Base-by-base conservation (phyloP, 2,888 invertebrate species). In the Sussaba pulchella region DNA sequence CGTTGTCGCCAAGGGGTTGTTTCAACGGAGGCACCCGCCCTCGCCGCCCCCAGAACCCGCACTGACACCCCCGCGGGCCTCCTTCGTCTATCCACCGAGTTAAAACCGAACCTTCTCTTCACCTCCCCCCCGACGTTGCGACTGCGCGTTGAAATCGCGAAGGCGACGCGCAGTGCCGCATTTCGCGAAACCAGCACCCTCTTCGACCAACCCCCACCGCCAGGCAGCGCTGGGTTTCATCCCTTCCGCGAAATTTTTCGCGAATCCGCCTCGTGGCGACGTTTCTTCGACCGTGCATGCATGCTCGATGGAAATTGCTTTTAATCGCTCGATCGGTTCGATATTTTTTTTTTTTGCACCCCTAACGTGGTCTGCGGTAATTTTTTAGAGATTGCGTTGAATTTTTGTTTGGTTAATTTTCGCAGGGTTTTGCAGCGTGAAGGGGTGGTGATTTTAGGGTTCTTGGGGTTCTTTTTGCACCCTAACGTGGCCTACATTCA, bases 41-140 rank as follows among this genome's bases (percentile, higher is more conserved):
- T 90, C 91, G 89, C 89, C 88, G 92, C 91, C 92, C 91, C 91
- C 89, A 90, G 89, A 91, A 89, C 90, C 91, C 91, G 90, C 91
- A 92, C 92, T 92, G 90, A 74, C 88, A 86, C 86, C 90, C 88
- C 81, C 88, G 87, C 87, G 85, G 83, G 84, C 82, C 85, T 81
- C 83, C 86, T 85, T 84, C 86, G 84, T 84, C 84, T 83, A 82
- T 84, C 84, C 84, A 85, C 84, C 85, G 74, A 78, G 75, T 69
- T 64, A 61, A 67, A 61, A 52, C 66, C 43, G 57, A 5, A 31
- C 2, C 31, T 2, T 2, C 31, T 31, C 6, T 5, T 31, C 31
- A n/a, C n/a, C n/a, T n/a, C n/a, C n/a, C n/a, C n/a, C 59, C 63
- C 59, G 45, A 52, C 57, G 47, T 50, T 63, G 77, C 81, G 77